Evolutionary conservation across 2,888 invertebrate species (phyloP), one percentile per base, ranked within the genome.

Genomic region (Tenodera sinensis): DNA sequence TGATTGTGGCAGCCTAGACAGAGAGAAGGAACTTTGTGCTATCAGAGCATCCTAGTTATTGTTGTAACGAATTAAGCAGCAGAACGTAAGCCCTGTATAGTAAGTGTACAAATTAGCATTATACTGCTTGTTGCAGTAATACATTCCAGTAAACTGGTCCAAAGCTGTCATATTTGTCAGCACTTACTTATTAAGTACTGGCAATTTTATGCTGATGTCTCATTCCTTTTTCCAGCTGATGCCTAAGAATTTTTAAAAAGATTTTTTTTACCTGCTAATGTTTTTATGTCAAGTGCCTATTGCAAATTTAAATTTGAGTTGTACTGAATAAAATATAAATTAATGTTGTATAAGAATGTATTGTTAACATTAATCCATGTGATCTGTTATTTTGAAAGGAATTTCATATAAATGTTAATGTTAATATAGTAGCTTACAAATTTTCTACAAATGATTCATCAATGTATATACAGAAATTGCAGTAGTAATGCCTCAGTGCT

Each of bases 211-310:
- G 88, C 86, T 83, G 42, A 86, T 88, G 87, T 88, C 34, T 85
- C 34, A 83, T 86, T 54, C 27, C 87, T 88, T 88, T 88, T 85
- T 85, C 47, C 84, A 84, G 85, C 81, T 84, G 85, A 82, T 83
- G 85, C 88, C 42, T 85, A 88, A 88, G 30, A 54, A 28, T 83
- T 83, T 83, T 42, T 88, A 88, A 86, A 25, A 88, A 83, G n/a
- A 84, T 88, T 85, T 89, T 90, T 90, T 88, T 90, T 90, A 87
- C 83, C 85, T 90, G 90, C 89, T 89, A 54, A 89, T 91, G 86
- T 91, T 90, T 71, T 90, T 90, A 84, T 90, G 91, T 89, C 89
- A 91, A 91, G 91, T 91, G 91, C 91, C 91, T 91, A 90, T 89
- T 90, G 85, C 87, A 89, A 87, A 88, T 89, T 90, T 34, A 90